Evolutionary conservation across 2,113 vertebrate genomes (phyloP).

Genomic region (Sinosuthora webbiana): DNA sequence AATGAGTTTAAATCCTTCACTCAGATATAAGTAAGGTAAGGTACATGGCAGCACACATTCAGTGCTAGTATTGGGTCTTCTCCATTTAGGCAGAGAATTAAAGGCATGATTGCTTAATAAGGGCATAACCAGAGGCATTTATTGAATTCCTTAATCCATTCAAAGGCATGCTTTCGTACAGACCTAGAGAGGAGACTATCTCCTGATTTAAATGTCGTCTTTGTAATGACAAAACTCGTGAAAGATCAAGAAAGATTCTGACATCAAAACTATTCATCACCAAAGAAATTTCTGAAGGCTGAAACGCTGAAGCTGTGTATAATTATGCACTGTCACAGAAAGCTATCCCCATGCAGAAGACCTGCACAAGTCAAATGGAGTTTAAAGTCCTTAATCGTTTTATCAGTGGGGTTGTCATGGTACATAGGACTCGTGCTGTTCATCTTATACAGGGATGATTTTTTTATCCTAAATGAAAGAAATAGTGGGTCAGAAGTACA

Average conservation of each 20-base stretch:
- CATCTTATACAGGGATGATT: not conserved
- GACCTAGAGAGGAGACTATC: not conserved
- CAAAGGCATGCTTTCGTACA: not conserved
- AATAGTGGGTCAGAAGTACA: not conserved
- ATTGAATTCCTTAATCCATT: conserved; percentile 29
- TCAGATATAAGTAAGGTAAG: not conserved
- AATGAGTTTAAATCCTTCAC: not conserved
- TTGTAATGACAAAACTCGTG: not conserved
- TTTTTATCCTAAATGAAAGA: conserved; percentile 9
- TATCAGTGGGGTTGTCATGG: not conserved
- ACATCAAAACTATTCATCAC: conserved; percentile 59
- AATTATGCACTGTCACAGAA: conserved; percentile 30
- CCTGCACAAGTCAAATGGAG: conserved; percentile 6
- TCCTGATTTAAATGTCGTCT: not conserved
- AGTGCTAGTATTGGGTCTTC: not conserved
- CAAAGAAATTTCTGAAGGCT: conserved; percentile 54
- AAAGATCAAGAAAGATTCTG: conserved; percentile 68
- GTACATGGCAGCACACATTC: not conserved
- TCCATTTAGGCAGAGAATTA: not conserved
- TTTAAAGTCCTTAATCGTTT: conserved; percentile 17
- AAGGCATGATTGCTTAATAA: not conserved
- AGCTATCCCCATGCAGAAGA: not conserved
- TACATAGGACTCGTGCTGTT: not conserved
- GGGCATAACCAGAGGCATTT: not conserved
- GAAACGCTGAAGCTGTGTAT: conserved; percentile 28